phyloP scores from a whole-genome alignment of 1,140 invertebrate species.

The Pseudomyrmex pallidus region DNA sequence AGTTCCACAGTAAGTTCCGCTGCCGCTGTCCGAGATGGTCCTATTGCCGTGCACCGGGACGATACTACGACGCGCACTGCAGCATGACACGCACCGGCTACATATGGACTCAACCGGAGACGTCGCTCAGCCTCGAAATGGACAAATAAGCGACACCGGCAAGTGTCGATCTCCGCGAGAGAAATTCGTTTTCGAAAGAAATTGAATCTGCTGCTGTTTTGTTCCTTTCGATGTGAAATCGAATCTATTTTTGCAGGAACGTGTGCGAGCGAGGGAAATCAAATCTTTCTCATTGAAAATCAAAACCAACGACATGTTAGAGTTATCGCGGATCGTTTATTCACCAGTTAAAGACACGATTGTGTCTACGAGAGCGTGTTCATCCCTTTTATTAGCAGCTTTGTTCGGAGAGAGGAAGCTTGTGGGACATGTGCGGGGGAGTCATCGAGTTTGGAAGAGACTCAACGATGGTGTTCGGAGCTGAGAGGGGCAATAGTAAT shows the following conservation, averaged over 20 bases:
- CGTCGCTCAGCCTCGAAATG: conserved; percentile 79
- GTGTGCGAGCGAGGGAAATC: conserved; percentile 27
- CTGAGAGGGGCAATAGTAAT: not conserved
- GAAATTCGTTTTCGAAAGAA: not conserved
- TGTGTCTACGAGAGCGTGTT: not conserved
- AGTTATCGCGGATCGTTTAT: conserved; percentile 31
- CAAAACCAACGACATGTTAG: conserved; percentile 25
- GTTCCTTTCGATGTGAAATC: not conserved
- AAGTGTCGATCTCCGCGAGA: not conserved
- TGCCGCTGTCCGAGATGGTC: conserved; percentile 95
- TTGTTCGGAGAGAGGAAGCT: not conserved
- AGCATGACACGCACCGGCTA: conserved; percentile 96
- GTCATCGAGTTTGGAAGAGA: too few relatives aligned
- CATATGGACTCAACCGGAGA: conserved; percentile 92
- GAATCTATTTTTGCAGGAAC: conserved; percentile 14
- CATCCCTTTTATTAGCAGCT: conserved; percentile 23
- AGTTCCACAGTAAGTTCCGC: conserved; percentile 93
- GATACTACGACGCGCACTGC: conserved; percentile 96
- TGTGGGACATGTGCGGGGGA: too few relatives aligned
- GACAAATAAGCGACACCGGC: conserved; percentile 71
- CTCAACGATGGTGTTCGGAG: too few relatives aligned
- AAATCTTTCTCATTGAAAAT: conserved; percentile 42
- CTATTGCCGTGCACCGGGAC: conserved; percentile 93
- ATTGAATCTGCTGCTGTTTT: not conserved
- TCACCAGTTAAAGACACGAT: conserved; percentile 23